Evolutionary conservation across 2,888 invertebrate species (phyloP), one percentile per base, ranked within the genome.

Genomic region (Esperia sulphurella): DNA sequence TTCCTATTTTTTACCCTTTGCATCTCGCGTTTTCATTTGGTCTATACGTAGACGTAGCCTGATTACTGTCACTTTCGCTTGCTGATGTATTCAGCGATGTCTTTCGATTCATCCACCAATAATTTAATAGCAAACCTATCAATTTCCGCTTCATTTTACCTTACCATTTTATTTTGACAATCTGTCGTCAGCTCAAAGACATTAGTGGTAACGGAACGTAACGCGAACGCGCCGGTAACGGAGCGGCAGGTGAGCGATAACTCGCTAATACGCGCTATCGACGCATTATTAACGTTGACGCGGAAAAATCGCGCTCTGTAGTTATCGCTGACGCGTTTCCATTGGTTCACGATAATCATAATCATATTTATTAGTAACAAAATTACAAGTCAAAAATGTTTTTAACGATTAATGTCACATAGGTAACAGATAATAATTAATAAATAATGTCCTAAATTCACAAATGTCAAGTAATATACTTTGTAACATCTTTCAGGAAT

Each of bases 241-340:
- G 59, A 62, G 43, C 41, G 48, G 48, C 48, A 48, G 39, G 30
- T 33, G 9, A 29, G 10, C 28, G 50, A 50, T 50, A 50, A 69
- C 69, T 55, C 60, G 63, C 57, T 63, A 63, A 65, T 58, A 61
- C 57, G 48, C 57, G 55, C 54, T 61, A 53, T 55, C 54, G 46
- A 45, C 49, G 58, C 75, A 79, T 81, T 83, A 81, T 79, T 83
- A 80, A 78, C 63, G 67, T 68, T 74, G 76, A 76, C 77, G 66
- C 65, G 72, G 75, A 83, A 84, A 85, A 83, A 85, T 83, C 72
- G 69, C 66, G 59, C 55, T 59, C 65, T 71, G 65, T 66, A 63
- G 63, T 63, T 64, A 68, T 68, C 55, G 56, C 52, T n/a, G 53
- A 45, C 49, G 51, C 29, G 73, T 73, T 68, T 68, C 63, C 82